Evolutionary conservation across 2,113 vertebrate species (phyloP), one percentile per base, ranked within the genome.

Genomic region (Leptocoma aspasia): DNA sequence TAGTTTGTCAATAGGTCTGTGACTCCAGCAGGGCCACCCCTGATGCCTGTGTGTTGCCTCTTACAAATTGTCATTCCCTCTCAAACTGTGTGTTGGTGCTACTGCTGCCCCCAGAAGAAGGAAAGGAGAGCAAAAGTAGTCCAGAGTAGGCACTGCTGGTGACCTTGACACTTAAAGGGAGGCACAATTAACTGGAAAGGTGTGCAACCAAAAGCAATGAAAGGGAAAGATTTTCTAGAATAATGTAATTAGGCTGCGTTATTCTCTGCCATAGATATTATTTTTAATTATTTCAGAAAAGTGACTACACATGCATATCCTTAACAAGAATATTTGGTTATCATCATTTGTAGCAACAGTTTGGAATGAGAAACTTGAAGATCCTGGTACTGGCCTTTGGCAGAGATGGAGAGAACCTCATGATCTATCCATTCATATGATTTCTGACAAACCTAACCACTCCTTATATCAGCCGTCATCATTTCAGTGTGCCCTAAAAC

Each of bases 351-450:
- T 42, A 78, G 28, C 15, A 53, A 31, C 13, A 33, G 17, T 45
- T 87, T 65, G 45, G 28, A 44, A 42, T 50, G 28, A 91, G 37
- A 84, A 66, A 9, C 42, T 69, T 78, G 39, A 78, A 63, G 39
- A 75, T 13, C 1, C 12, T 30, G 8, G 7, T 63, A 61, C 13
- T 7, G 15, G 56, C 26, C 30, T 68, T 65, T 87, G 65, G 9
- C 30, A 94, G 65, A 89, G 16, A 79, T 4, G 8, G 9, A n/a
- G 31, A 49, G 8, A 91, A 44, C 10, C 9, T 56, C 57, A 52
- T 24, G 11, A 65, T 28, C 0, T 1, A 19, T 37, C 26, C 4
- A 2, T 71, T 71, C 19, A 33, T 10, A n/a, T 12, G 7, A 64
- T 76, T 84, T 56, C 27, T 47, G 17, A 68, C 30, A 77, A 22